Base-by-base conservation (phyloP, 2,888 invertebrate species). In the Synergus laeviventris region DNA sequence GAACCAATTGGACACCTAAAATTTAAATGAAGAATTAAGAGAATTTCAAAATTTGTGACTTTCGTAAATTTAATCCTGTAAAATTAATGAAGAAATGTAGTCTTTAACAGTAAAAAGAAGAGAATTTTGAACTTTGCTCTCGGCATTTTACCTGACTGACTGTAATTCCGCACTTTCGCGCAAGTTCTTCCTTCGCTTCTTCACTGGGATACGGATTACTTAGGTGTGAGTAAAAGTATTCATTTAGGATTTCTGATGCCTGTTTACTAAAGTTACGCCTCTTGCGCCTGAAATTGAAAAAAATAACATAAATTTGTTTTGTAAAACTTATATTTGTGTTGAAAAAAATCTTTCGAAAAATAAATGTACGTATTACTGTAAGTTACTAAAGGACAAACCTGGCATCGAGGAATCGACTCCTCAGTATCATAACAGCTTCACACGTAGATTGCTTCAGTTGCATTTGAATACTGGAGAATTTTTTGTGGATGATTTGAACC, bases 201-300 rank as follows among this genome's bases (percentile, higher is more conserved):
- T 99, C 99, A 90, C 98, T 98, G 83, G 99, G 99, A 93, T 99
- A 99, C 42, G 99, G 99, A 94, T 99, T 99, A 91, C 98, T 98
- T 88, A 99, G 94, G 92, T 99, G 99, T 87, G 99, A 99, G 93
- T 99, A 99, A 93, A 99, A 99, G 92, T 99, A 99, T 93, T 99
- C 99, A 92, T 99, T 99, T 86, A 99, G 94, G 88, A 99, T 98
- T 93, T 99, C 99, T 38, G 99, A 99, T 76, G 99, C 99, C 92
- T 99, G 99, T 93, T 99, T 99, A 94, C 98, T 99, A 92, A 99
- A 99, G 93, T 99, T 99, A 88, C 99, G 95, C 86, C 99, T 95
- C 92, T 99, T 99, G 83, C 96, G 94, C 86, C 96, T 91, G 82
- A 2, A 84, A 86, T 80, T 56, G 49, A 76, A 76, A 54, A 70